Base-by-base conservation (phyloP, 2,113 vertebrate species). In the Pionites leucogaster region DNA sequence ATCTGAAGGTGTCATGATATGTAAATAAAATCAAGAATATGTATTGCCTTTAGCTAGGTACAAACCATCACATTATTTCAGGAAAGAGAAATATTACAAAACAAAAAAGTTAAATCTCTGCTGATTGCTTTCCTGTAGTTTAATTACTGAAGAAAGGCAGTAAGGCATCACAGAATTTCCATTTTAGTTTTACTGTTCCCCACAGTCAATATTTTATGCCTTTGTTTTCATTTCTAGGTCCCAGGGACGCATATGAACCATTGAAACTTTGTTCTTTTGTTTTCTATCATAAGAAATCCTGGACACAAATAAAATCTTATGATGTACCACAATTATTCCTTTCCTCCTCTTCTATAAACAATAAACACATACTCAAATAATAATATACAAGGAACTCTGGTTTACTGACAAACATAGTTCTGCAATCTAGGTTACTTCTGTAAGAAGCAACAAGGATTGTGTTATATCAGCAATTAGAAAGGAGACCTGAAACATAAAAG, bases 151-250 rank as follows among this genome's bases (percentile, higher is more conserved):
- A 46, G 76, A 82, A 93, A 90, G 69, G 86, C 92, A 94, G 91
- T 67, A 86, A 95, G 47, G 94, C 92, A 90, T 84, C 88, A 91
- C 86, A 81, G 33, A 81, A 94, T 64, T 92, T 94, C 77, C 88
- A 93, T 83, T 94, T 92, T 33, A 70, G 50, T 59, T 96, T 95
- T 91, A 97, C 68, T 86, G 88, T 78, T 93, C 94, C 92, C 92
- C 64, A 90, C 20, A 93, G 94, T 50, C 76, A 93, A 0, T 70
- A 86, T 78, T 88, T 88, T 84, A 94, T 67, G 79, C 13, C 29
- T 88, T 23, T 35, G 68, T 62, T 90, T 93, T 88, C 83, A 75
- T 70, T 92, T 90, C 88, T 83, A 75, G 44, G 68, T 95, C 92
- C 80, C 69, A 88, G 85, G 68, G 91, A 88, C 69, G 78, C 31